phyloP scores from a whole-genome alignment of 2,888 invertebrate species.

The Trichacis sp. region DNA sequence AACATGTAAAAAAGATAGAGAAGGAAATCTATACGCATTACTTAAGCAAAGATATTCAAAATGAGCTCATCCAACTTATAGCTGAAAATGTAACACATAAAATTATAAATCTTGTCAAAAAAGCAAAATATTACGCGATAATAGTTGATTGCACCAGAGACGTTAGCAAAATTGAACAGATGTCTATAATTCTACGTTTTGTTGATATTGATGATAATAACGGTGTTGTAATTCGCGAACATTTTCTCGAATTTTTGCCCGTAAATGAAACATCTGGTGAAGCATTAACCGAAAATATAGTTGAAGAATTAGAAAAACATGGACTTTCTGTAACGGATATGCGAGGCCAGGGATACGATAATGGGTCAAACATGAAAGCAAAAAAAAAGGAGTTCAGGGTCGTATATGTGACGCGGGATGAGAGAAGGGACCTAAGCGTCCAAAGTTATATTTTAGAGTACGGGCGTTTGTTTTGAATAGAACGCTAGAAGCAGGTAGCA shows the following conservation, averaged over 20 bases:
- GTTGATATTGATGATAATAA: conserved; percentile 18
- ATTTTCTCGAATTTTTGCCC: conserved; percentile 18
- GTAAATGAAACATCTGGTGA: conserved; percentile 9
- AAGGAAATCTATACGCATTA: too few relatives aligned
- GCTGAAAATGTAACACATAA: too few relatives aligned
- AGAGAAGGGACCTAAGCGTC: too few relatives aligned
- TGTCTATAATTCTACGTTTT: conserved; percentile 32
- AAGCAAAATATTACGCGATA: conserved; percentile 37
- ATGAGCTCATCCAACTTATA: too few relatives aligned
- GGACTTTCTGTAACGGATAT: conserved; percentile 13
- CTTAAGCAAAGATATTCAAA: too few relatives aligned
- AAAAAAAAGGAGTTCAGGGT: conserved; percentile 25
- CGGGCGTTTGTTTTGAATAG: too few relatives aligned
- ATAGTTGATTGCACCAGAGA: conserved; percentile 39
- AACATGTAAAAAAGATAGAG: too few relatives aligned
- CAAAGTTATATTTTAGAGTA: too few relatives aligned
- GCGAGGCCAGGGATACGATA: conserved; percentile 33
- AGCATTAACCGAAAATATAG: conserved; percentile 19
- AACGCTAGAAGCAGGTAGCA: too few relatives aligned
- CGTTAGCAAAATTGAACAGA: conserved; percentile 36
- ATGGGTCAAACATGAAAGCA: conserved; percentile 32
- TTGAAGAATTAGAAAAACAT: conserved; percentile 7
- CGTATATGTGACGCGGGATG: too few relatives aligned
- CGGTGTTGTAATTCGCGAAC: conserved; percentile 25
- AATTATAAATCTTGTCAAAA: too few relatives aligned